A percentile compares a stretch with the other conserved stretches of the same genome.
phyloP scores from a whole-genome alignment of 1,140 invertebrate species.

The Leptinotarsa lineolata region DNA sequence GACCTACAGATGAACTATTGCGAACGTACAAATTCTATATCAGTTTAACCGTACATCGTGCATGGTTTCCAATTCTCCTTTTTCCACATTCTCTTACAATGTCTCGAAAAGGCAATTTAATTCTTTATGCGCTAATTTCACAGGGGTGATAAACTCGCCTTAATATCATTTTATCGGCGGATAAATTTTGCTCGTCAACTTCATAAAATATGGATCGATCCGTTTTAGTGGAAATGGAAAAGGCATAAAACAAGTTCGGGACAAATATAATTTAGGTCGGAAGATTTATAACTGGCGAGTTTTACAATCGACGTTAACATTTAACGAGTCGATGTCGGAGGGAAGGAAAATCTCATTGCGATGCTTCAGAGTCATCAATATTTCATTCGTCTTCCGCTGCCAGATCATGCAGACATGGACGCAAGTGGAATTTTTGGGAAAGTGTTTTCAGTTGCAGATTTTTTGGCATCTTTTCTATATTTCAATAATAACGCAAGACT shows the following conservation, averaged over 20 bases:
- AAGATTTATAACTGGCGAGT: conserved; percentile 51
- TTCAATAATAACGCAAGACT: background rate
- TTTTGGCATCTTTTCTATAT: background rate
- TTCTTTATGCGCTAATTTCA: conserved; percentile 22
- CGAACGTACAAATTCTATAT: no score
- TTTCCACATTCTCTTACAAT: no score
- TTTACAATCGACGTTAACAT: conserved; percentile 51
- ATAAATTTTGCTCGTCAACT: conserved; percentile 45
- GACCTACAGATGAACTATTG: no score
- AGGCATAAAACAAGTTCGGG: conserved; percentile 50
- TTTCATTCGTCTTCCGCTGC: conserved; percentile 7
- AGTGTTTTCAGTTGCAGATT: background rate
- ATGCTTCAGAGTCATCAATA: conserved; percentile 17
- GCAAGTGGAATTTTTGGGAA: background rate
- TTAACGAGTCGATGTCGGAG: conserved; percentile 40
- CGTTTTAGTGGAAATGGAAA: conserved; percentile 41
- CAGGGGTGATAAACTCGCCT: conserved; percentile 20
- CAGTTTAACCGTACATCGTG: no score
- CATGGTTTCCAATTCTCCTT: no score
- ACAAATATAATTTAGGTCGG: conserved; percentile 51
- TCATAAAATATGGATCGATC: conserved; percentile 50
- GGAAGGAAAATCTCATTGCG: conserved; percentile 44
- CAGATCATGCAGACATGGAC: no score
- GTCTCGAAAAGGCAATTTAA: conserved; percentile 11
- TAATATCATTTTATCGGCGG: conserved; percentile 40